These are phyloP conservation scores for Planiliza haematocheilus DNA, from an alignment of 2,113 vertebrate species.

Conservation along the genomic window DNA sequence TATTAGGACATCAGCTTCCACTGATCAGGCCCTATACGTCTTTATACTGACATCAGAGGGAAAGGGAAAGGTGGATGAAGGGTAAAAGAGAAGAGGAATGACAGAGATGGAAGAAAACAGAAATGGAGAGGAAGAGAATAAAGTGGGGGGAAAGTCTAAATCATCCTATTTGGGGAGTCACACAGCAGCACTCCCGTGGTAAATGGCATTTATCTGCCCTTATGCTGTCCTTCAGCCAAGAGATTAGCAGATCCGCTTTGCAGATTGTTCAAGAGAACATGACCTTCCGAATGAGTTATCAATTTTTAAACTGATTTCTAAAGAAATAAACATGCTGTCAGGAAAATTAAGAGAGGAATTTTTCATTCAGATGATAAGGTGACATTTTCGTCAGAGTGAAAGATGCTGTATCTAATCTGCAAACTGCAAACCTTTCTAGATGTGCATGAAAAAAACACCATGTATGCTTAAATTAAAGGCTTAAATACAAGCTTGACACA, in stretches of 20 bases:
- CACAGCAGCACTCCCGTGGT: slow-evolving; percentile 50
- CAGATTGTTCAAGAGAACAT: slow-evolving; percentile 52
- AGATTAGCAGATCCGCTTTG: slow-evolving; percentile 65
- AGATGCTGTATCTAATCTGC: not conserved
- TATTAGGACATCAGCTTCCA: slow-evolving; percentile 81
- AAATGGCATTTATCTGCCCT: slow-evolving; percentile 76
- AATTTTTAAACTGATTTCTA: slow-evolving; percentile 22
- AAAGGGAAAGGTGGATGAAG: slow-evolving; percentile 55
- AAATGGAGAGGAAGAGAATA: slow-evolving; percentile 29
- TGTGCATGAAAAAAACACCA: not conserved
- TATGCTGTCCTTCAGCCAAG: slow-evolving; percentile 69
- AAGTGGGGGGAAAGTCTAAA: slow-evolving; percentile 60
- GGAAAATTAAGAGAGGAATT: slow-evolving; percentile 28
- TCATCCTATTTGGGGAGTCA: slow-evolving; percentile 71
- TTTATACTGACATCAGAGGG: slow-evolving; percentile 66
- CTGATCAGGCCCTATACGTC: slow-evolving; percentile 77
- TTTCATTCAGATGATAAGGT: slow-evolving; percentile 42
- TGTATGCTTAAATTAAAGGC: not conserved
- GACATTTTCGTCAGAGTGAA: slow-evolving; percentile 7
- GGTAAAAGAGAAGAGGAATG: slow-evolving; percentile 44
- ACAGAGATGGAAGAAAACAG: slow-evolving; percentile 11
- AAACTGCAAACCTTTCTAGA: not conserved
- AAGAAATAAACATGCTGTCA: slow-evolving; percentile 32
- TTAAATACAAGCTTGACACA: slow-evolving; percentile 4
- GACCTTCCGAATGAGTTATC: slow-evolving; percentile 56